Conservation (phyloP, 2,797 vertebrate genomes). For the Danio tinwini region DNA sequence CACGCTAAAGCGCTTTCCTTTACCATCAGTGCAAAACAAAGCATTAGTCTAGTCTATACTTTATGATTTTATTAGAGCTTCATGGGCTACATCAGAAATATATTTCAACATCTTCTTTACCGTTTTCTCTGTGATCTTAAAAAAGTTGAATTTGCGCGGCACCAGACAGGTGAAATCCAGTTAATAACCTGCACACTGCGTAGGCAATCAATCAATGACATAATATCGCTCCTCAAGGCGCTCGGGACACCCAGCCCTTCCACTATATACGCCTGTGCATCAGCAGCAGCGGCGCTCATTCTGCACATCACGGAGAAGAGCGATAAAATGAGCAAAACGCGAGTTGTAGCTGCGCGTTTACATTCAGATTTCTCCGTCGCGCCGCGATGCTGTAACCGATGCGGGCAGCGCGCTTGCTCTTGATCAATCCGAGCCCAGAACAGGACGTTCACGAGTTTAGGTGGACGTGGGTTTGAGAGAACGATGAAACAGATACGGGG, state of each 20-base stretch:
- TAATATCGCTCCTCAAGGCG: background rate
- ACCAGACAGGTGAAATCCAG: background rate
- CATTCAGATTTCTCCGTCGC: background rate
- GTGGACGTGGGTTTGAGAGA: slow-evolving; percentile 21
- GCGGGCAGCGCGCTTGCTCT: background rate
- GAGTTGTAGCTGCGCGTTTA: background rate
- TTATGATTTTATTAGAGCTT: background rate
- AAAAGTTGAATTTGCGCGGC: background rate
- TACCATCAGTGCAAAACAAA: background rate
- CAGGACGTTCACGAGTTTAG: slow-evolving; percentile 1
- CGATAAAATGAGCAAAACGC: background rate
- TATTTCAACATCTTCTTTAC: background rate
- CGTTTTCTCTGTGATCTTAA: no score
- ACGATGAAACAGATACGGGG: slow-evolving; percentile 46
- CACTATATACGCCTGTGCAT: no score
- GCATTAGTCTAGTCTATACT: no score
- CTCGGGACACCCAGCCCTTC: slow-evolving; percentile 6
- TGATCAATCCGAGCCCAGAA: background rate
- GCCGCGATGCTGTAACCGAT: background rate
- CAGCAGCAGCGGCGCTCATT: background rate
- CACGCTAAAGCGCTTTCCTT: background rate
- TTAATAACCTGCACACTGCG: background rate
- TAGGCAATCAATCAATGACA: slow-evolving; percentile 4
- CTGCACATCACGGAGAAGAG: background rate
- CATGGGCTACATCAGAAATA: background rate